These are phyloP conservation scores for Apostichopus leukothele DNA, from an alignment of 53 echinoderm and acorn worm genomes.

Conservation along the genomic window DNA sequence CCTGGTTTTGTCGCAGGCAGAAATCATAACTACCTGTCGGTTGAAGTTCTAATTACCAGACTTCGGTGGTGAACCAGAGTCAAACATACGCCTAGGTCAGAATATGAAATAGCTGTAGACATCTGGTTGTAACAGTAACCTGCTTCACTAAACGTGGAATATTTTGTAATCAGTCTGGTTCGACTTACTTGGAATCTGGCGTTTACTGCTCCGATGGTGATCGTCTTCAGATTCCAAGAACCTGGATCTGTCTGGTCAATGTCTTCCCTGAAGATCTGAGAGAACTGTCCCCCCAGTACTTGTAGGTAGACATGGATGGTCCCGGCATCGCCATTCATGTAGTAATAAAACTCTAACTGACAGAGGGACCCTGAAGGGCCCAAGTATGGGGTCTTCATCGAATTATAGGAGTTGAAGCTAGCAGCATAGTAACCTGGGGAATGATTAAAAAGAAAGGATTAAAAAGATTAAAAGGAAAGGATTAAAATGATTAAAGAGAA, in stretches of 20 bases:
- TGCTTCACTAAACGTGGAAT: no score
- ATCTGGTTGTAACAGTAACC: no score
- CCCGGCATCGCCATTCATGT: conserved; percentile 23
- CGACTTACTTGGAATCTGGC: conserved; percentile 17
- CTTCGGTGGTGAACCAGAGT: no score
- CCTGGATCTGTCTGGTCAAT: not conserved
- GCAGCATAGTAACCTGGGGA: conserved; percentile 49
- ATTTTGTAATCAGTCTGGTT: not conserved
- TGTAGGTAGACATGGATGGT: conserved; percentile 39
- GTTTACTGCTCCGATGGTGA: not conserved
- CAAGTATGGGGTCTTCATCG: conserved; percentile 50
- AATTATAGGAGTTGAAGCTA: conserved; percentile 45
- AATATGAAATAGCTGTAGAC: no score
- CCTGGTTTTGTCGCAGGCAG: no score
- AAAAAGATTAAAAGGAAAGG: not conserved
- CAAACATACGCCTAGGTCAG: no score
- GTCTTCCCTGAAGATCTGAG: not conserved
- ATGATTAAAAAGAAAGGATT: not conserved
- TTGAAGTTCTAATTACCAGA: no score
- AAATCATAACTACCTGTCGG: no score
- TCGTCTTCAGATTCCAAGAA: not conserved
- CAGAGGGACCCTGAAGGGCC: conserved; percentile 58
- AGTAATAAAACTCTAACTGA: conserved; percentile 57
- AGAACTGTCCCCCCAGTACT: not conserved
- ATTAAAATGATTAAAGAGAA: no score